Conservation (phyloP, 2,888 invertebrate species). For the Toxonevra muliebris region DNA sequence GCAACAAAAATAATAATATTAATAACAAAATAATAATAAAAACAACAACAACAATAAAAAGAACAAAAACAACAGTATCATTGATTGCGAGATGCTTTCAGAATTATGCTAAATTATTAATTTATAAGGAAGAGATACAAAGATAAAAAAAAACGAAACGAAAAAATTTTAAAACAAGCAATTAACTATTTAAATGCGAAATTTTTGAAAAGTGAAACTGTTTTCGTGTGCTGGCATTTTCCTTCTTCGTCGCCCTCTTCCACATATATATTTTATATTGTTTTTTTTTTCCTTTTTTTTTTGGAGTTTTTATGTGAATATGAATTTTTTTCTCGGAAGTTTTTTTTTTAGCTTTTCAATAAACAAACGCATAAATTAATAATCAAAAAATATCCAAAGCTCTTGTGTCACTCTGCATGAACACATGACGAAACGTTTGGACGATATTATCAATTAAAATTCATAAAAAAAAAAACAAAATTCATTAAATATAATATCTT, state of each 20-base stretch:
- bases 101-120: conserved; percentile 46
- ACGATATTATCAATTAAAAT: background rate
- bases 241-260: background rate
- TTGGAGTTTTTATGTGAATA: background rate
- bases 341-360: background rate
- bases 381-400: too few species aligned
- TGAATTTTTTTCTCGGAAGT: conserved; percentile 22
- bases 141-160: conserved; percentile 14
- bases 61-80: background rate
- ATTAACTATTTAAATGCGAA: conserved; percentile 59
- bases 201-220: conserved; percentile 56
- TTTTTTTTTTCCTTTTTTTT: background rate
- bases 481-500: too few species aligned
- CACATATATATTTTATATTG: background rate
- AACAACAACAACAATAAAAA: background rate
- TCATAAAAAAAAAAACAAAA: background rate
- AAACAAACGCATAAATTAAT: conserved; percentile 3
- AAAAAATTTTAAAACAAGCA: conserved; percentile 50
- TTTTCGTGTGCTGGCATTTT: conserved; percentile 5
- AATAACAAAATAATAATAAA: conserved; percentile 15
- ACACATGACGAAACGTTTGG: too few species aligned
- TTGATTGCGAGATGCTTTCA: conserved; percentile 15
- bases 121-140: conserved; percentile 57
- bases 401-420: too few species aligned
- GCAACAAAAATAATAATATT: background rate